A percentile compares a stretch with the other conserved stretches of the same genome.
Evolutionary conservation across 2,888 invertebrate species (phyloP).

Genomic region (Eilema depressum): DNA sequence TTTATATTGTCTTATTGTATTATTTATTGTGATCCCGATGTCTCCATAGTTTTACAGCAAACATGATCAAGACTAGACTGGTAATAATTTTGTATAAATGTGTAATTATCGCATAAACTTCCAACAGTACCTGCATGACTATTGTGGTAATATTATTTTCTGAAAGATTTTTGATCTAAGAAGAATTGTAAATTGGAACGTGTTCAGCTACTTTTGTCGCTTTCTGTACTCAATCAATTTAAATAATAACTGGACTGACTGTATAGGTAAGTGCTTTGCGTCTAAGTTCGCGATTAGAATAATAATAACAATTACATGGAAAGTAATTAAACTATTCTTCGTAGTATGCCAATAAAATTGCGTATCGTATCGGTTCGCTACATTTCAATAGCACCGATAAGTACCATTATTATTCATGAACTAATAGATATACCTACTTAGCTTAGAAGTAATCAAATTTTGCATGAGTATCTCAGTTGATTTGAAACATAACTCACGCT

Average conservation of each 20-base stretch:
- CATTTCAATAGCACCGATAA: background rate
- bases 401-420: background rate
- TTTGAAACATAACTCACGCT: background rate
- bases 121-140: too few species aligned
- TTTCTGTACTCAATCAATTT: conserved; percentile 29
- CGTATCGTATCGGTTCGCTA: conserved; percentile 19
- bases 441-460: background rate
- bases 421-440: background rate
- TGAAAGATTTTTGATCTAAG: background rate
- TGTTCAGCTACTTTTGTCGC: background rate
- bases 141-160: background rate
- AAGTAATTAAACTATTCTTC: conserved; percentile 48
- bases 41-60: too few species aligned
- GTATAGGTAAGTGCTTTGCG: conserved; percentile 37
- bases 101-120: too few species aligned
- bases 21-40: too few species aligned
- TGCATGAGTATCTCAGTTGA: background rate
- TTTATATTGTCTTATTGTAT: too few species aligned
- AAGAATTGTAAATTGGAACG: too few species aligned
- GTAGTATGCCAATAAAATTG: conserved; percentile 29
- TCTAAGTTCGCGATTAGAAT: conserved; percentile 32
- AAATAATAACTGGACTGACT: conserved; percentile 42
- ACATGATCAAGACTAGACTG: too few species aligned
- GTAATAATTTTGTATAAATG: too few species aligned
- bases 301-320: conserved; percentile 38